These are phyloP conservation scores for Pterobdella sp. DNA, from an alignment of 2,888 invertebrate species.

Conservation along the genomic window DNA sequence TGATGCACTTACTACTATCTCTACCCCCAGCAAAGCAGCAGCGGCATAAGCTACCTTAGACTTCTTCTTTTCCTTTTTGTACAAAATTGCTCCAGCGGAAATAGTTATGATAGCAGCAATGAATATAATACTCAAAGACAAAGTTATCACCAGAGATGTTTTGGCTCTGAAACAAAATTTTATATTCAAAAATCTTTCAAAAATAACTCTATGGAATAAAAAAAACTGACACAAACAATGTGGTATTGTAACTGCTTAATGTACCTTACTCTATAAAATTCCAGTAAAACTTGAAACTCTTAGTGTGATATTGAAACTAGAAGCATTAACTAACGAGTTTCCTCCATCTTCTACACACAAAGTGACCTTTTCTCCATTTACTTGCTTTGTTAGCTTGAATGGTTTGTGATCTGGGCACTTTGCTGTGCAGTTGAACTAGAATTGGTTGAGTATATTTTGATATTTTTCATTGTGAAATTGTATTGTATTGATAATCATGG, in stretches of 20 bases:
- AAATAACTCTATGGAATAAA: too few species aligned
- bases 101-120: constrained; percentile 18
- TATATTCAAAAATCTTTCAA: too few species aligned
- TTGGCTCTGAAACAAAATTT: too few species aligned
- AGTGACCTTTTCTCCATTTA: constrained; percentile 37
- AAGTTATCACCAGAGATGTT: neutral
- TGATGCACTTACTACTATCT: constrained; percentile 12
- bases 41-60: constrained; percentile 23
- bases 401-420: constrained; percentile 61
- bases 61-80: constrained; percentile 20
- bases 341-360: constrained; percentile 41
- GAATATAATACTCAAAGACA: neutral
- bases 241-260: too few species aligned
- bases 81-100: constrained; percentile 8
- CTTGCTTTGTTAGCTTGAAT: constrained; percentile 27
- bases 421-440: constrained; percentile 72
- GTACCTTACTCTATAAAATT: neutral
- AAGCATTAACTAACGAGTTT: neutral
- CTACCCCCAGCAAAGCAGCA: constrained; percentile 6
- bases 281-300: neutral
- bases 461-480: neutral
- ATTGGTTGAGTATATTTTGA: neutral
- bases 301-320: neutral
- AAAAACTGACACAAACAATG: too few species aligned
- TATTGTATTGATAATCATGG: neutral